Percentiles rank a stretch among this genome's conserved stretches.
Evolutionary conservation across 2,888 invertebrate genomes (phyloP).

Genomic region (Brenthis ino): DNA sequence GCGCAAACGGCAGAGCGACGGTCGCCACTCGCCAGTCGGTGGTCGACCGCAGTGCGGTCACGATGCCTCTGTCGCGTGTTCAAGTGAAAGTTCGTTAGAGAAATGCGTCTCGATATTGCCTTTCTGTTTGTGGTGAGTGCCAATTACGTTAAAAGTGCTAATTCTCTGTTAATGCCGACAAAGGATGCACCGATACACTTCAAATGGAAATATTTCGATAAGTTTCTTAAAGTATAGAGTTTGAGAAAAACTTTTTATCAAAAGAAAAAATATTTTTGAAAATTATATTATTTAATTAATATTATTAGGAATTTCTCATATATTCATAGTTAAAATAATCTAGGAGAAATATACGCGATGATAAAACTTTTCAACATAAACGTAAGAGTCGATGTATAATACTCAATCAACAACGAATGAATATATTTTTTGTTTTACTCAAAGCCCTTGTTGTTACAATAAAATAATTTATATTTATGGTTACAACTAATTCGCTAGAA

Average conservation of each 20-base stretch:
- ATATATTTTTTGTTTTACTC: no score
- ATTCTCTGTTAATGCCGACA: conserved; percentile 34
- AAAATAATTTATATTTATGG: neutral
- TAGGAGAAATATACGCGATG: no score
- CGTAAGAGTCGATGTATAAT: no score
- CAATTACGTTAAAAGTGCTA: conserved; percentile 56
- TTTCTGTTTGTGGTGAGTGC: conserved; percentile 81
- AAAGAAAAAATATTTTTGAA: no score
- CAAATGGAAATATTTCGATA: neutral
- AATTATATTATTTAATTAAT: no score
- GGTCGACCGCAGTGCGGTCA: conserved; percentile 63
- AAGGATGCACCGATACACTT: conserved; percentile 21
- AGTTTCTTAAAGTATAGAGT: no score
- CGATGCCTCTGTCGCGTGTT: conserved; percentile 62
- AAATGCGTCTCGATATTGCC: conserved; percentile 77
- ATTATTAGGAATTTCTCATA: no score
- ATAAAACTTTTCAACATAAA: no score
- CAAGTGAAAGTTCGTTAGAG: conserved; percentile 79
- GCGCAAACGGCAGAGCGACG: conserved; percentile 39
- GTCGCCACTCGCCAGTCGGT: conserved; percentile 66
- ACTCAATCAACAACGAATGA: no score
- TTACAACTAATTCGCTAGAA: conserved; percentile 23
- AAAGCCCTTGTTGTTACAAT: no score
- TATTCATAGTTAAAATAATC: no score
- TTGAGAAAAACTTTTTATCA: no score